A percentile compares a stretch with the other conserved stretches of the same genome.
Conservation (phyloP, 1,140 invertebrate species). For the Leptopilina boulardi region DNA sequence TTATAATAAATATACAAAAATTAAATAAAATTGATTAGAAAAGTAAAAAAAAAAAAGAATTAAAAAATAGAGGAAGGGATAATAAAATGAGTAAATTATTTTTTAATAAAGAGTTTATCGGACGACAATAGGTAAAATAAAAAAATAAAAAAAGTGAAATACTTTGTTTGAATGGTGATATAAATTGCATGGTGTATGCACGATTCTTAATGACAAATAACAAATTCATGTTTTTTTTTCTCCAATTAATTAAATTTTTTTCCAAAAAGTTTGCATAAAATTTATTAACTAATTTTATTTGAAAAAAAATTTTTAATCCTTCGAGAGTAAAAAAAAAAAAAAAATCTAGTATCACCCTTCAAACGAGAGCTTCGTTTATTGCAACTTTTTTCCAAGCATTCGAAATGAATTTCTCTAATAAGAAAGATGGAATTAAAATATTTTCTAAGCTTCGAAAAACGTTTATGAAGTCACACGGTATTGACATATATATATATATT, state of each 20-base stretch:
- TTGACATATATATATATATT: too few species aligned
- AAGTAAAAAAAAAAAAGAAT: too few species aligned
- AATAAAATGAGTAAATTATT: neutral
- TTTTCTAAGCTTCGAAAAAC: conserved; percentile 15
- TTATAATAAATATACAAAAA: too few species aligned
- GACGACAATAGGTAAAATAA: conserved; percentile 6
- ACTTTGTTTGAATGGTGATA: conserved; percentile 37
- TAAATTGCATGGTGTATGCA: conserved; percentile 13
- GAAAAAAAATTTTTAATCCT: neutral
- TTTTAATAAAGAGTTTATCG: conserved; percentile 2
- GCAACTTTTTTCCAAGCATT: conserved; percentile 9
- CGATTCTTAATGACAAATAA: conserved; percentile 1
- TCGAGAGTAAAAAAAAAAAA: too few species aligned
- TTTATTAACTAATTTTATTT: too few species aligned
- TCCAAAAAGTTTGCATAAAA: too few species aligned
- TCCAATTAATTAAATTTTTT: neutral
- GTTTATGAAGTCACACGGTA: neutral
- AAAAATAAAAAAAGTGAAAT: conserved; percentile 23
- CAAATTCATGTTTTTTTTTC: neutral
- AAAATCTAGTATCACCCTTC: conserved; percentile 37
- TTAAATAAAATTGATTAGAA: too few species aligned
- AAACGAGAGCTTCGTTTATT: conserved; percentile 28
- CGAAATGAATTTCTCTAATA: neutral
- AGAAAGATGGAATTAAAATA: neutral
- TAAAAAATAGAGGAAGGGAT: too few species aligned